A percentile compares a stretch with the other conserved stretches of the same genome.
phyloP scores from a whole-genome alignment of 2,113 vertebrate species.

The Laterallus jamaicensis region DNA sequence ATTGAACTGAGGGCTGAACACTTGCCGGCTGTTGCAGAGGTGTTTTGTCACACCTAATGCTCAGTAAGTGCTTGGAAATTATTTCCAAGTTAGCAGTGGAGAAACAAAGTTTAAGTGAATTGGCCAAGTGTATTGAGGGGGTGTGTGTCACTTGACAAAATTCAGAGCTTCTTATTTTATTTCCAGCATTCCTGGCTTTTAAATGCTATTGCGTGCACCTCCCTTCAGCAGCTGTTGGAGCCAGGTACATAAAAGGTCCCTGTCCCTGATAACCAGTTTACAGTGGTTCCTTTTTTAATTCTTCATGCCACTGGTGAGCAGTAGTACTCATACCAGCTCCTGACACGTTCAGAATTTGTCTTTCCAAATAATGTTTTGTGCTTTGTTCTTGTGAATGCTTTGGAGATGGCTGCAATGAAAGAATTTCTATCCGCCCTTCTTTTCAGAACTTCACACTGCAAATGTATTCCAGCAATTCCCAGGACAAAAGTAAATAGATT shows the following conservation, averaged over 20 bases:
- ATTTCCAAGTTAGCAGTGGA: neutral
- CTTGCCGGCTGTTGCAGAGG: neutral
- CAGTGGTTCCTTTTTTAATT: neutral
- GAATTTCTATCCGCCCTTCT: neutral
- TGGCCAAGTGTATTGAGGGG: neutral
- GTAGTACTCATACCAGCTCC: neutral
- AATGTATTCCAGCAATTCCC: neutral
- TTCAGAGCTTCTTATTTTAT: neutral
- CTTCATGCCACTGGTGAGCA: neutral
- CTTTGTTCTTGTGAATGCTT: neutral
- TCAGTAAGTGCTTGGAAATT: neutral
- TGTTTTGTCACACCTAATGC: neutral
- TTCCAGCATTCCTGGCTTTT: neutral
- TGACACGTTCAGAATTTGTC: neutral
- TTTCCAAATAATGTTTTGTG: neutral
- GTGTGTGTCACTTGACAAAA: neutral
- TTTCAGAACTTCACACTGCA: neutral
- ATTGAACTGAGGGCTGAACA: neutral
- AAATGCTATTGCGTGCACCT: fast-evolving
- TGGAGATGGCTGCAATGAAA: neutral
- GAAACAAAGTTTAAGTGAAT: neutral
- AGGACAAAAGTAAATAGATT: neutral
- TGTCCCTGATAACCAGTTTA: neutral
- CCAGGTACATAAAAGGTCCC: fast-evolving
- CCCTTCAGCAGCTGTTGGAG: neutral